Base-by-base conservation (phyloP, 2,113 vertebrate genomes). In the Sinocyclocheilus anophthalmus region DNA sequence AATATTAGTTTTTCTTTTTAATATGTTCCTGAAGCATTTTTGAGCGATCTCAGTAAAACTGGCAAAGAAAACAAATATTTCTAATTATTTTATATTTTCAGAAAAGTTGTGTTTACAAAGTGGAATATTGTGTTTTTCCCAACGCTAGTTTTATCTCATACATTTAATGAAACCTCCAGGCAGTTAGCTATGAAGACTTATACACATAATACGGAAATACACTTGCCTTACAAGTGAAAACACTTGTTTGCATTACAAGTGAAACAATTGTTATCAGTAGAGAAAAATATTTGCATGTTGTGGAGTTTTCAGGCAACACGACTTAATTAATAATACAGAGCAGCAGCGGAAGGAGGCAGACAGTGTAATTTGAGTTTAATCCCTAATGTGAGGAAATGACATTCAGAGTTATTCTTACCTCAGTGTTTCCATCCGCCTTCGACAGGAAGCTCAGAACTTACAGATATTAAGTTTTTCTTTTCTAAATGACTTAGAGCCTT, bases 321-420 rank as follows among this genome's bases (percentile, higher is more conserved):
- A 81, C 76, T 77, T 81, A 70, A 85, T 85, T 85, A 85, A 81
- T 85, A 81, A 85, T 57, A 79, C 5, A 76, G 26, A 13, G 30
- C 22, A 26, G 86, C 63, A 45, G 70, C 33, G 57, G 63, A 76
- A 81, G 13, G 4, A 70, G 37, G 61, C 42, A 55, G 59, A 57
- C 57, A n/a, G 30, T 57, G 61, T 37, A 80, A 79, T 80, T 79
- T 87, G 33, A 26, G 53, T 85, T 79, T 84, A 87, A 63, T 87
- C 76, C 73, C 24, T 48, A 75, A 81, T 75, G 55, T 81, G 57
- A 67, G 85, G 70, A 85, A 85, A 63, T 78, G 45, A 81, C 78
- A 88, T n/a, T 53, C 37, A 76, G 63, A 70, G 77, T 50, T 85
- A 59, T 72, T 63, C 63, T 84, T 72, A 37, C 37, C 26, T 22